Evolutionary conservation across 2,888 invertebrate genomes (phyloP).

Genomic region (Phortica magna): DNA sequence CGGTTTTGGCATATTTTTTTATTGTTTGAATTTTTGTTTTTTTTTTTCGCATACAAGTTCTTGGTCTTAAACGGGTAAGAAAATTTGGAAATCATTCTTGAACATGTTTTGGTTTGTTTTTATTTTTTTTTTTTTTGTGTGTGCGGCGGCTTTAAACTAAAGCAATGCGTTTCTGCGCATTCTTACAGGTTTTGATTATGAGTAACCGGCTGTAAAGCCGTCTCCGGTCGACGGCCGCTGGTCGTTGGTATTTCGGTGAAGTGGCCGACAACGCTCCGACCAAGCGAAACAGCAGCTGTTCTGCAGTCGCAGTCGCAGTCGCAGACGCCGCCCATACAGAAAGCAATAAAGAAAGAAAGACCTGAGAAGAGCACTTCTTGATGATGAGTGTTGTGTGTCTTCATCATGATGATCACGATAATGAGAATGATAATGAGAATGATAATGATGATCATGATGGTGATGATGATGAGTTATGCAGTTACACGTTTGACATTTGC

Average conservation of each 20-base stretch:
- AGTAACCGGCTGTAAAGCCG: slow-evolving; percentile 35
- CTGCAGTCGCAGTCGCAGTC: not conserved
- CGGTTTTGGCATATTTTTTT: slow-evolving; percentile 19
- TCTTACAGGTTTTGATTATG: slow-evolving; percentile 29
- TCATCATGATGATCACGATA: too few relatives aligned
- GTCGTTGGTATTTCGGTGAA: not conserved
- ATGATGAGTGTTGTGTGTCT: too few relatives aligned
- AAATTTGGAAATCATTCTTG: slow-evolving; percentile 52
- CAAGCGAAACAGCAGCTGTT: slow-evolving; percentile 25
- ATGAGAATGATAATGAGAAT: slow-evolving; percentile 25
- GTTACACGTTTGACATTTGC: slow-evolving; percentile 75
- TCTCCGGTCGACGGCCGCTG: slow-evolving; percentile 34
- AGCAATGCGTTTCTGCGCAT: slow-evolving; percentile 37
- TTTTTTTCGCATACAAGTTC: slow-evolving; percentile 20
- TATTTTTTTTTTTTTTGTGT: slow-evolving; percentile 38
- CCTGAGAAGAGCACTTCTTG: slow-evolving; percentile 56
- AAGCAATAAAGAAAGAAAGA: slow-evolving; percentile 37
- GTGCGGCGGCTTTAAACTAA: slow-evolving; percentile 38
- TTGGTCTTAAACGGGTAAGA: slow-evolving; percentile 41
- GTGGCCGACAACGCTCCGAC: slow-evolving; percentile 18
- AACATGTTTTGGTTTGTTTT: slow-evolving; percentile 55
- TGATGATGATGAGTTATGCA: slow-evolving; percentile 69
- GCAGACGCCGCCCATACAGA: not conserved
- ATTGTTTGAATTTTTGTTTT: slow-evolving; percentile 33
- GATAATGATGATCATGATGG: slow-evolving; percentile 21